These are phyloP conservation scores for Tenthredo amoena DNA, from an alignment of 2,888 invertebrate genomes.

Conservation along the genomic window DNA sequence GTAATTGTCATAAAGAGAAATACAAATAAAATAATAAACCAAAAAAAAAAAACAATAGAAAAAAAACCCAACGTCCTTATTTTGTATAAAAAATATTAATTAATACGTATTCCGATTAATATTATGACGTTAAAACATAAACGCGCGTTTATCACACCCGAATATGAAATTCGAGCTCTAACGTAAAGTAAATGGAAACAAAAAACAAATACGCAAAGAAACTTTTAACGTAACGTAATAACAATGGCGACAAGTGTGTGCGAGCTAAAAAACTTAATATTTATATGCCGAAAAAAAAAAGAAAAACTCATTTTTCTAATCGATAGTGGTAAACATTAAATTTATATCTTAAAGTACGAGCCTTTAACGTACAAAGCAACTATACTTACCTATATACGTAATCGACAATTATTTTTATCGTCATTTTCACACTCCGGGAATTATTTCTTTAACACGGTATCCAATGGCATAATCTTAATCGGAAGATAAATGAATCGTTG, in stretches of 20 bases:
- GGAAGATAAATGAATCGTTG: conserved; percentile 47
- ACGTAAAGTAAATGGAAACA: neutral
- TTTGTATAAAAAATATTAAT: conserved; percentile 48
- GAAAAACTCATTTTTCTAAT: neutral
- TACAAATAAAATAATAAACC: conserved; percentile 57
- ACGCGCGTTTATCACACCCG: conserved; percentile 17
- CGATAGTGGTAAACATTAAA: neutral
- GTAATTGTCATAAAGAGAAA: conserved; percentile 61
- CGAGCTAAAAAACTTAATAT: conserved; percentile 20
- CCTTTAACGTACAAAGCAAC: neutral
- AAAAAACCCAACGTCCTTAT: conserved; percentile 55
- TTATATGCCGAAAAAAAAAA: neutral
- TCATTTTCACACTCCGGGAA: neutral
- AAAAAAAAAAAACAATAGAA: conserved; percentile 57
- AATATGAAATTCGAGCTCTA: conserved; percentile 4
- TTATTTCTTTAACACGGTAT: neutral
- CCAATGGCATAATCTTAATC: conserved; percentile 50
- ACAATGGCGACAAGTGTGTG: neutral
- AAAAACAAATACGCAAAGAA: neutral
- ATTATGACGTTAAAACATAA: conserved; percentile 49
- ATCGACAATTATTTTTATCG: neutral
- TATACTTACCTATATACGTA: neutral
- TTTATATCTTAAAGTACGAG: neutral
- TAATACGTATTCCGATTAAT: conserved; percentile 50
- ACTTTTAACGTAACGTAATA: conserved; percentile 32